Evolutionary conservation across 2,113 vertebrate species (phyloP).

Genomic region (Sus scrofa): DNA sequence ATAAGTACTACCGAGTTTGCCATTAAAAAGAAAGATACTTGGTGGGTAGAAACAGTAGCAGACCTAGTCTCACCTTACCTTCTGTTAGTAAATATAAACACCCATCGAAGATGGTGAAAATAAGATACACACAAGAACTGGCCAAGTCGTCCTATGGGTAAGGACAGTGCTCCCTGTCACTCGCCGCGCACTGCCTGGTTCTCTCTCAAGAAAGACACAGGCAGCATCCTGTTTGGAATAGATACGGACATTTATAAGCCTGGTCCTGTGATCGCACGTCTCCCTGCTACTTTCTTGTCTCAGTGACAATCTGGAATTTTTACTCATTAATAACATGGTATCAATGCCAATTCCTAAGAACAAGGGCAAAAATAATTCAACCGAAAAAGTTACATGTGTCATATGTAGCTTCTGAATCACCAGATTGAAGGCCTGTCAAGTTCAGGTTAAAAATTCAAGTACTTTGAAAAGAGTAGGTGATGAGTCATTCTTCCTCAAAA

Average conservation of each 20-base stretch:
- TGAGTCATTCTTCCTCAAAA: conserved; percentile 15
- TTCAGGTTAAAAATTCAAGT: conserved; percentile 33
- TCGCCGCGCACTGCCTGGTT: background rate
- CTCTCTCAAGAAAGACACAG: background rate
- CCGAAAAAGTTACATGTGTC: background rate
- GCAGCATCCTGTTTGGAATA: conserved; percentile 25
- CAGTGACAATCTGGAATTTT: background rate
- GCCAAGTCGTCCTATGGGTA: background rate
- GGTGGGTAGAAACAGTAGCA: background rate
- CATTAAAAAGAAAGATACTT: conserved; percentile 4
- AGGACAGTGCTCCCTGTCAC: background rate
- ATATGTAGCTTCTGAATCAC: background rate
- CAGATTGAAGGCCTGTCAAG: background rate
- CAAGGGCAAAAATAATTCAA: conserved; percentile 34
- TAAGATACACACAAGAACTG: background rate
- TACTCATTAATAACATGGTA: conserved; percentile 26
- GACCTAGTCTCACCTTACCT: background rate
- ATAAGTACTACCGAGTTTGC: background rate
- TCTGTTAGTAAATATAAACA: conserved; percentile 16
- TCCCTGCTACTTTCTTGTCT: conserved; percentile 4
- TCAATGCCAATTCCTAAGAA: conserved; percentile 15
- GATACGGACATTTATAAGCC: background rate
- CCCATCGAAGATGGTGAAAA: background rate
- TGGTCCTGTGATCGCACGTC: background rate
- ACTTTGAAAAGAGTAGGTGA: conserved; percentile 37